Evolutionary conservation across 2,113 vertebrate genomes (phyloP).

Genomic region (Gymnobelideus leadbeateri): DNA sequence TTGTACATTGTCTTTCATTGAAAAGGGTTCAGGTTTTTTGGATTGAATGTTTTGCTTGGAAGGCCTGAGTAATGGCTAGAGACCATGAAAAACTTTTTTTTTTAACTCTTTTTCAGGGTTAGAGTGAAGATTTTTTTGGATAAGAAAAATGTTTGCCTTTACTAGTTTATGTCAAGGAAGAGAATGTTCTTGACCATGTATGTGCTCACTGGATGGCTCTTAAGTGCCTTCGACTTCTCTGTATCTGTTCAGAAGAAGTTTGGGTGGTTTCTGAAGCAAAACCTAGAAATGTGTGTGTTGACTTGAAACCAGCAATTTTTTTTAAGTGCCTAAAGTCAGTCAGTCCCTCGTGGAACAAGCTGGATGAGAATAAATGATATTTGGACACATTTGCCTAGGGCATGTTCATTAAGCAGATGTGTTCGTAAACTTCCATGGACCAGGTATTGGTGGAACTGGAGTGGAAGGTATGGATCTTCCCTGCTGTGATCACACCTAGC

Average conservation of each 20-base stretch:
- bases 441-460: neutral
- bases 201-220: neutral
- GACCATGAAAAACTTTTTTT: slow-evolving; percentile 23
- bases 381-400: neutral
- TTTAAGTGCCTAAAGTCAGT: neutral
- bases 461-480: neutral
- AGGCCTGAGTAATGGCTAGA: slow-evolving; percentile 19
- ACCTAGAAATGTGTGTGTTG: neutral
- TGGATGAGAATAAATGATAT: neutral
- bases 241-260: neutral
- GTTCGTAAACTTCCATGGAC: neutral
- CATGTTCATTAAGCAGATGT: neutral
- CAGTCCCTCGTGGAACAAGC: neutral
- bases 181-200: slow-evolving; percentile 40
- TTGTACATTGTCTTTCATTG: slow-evolving; percentile 47
- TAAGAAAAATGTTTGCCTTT: slow-evolving; percentile 78
- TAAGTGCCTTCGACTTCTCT: no score
- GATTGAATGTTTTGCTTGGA: neutral
- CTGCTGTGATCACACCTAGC: neutral
- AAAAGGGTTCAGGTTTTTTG: slow-evolving; percentile 23
- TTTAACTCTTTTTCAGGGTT: slow-evolving; percentile 41
- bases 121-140: slow-evolving; percentile 70
- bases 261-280: neutral
- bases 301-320: neutral
- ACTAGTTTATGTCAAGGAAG: slow-evolving; percentile 59